Conservation (phyloP, 2,113 vertebrate species). For the Columba janthina region DNA sequence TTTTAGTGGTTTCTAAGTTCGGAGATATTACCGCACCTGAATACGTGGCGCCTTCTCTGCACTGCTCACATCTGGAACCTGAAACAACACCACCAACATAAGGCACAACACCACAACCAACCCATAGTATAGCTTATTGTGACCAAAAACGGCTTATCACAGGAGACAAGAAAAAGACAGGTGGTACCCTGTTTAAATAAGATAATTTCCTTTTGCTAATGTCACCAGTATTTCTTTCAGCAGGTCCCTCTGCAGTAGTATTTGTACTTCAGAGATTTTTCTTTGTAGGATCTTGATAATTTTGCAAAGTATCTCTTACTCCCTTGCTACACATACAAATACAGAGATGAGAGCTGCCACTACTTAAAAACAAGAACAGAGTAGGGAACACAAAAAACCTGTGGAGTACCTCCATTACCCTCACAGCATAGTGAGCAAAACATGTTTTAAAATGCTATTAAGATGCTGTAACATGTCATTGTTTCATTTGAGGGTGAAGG, state of each 20-base stretch:
- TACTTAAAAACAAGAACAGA: not conserved
- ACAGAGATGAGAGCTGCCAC: not conserved
- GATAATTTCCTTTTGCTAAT: not conserved
- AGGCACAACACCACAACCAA: not conserved
- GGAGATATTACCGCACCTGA: constrained; percentile 83
- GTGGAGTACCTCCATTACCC: not conserved
- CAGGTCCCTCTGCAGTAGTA: not conserved
- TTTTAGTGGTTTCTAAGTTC: constrained; percentile 77
- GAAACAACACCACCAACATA: constrained; percentile 32
- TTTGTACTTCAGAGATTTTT: not conserved
- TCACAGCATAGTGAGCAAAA: not conserved
- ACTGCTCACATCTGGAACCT: constrained; percentile 80
- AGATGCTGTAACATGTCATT: not conserved
- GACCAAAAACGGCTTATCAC: not conserved
- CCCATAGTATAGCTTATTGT: not conserved
- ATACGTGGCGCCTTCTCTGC: constrained; percentile 82
- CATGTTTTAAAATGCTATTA: not conserved
- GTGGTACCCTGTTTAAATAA: not conserved
- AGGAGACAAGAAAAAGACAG: not conserved
- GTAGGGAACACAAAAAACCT: not conserved
- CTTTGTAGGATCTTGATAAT: not conserved
- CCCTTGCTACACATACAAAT: not conserved
- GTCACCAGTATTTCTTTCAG: not conserved
- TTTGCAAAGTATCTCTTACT: not conserved
- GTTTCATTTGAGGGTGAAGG: not conserved